These are phyloP conservation scores for Xyrauchen texanus DNA, from an alignment of 2,113 vertebrate genomes.

Conservation along the genomic window DNA sequence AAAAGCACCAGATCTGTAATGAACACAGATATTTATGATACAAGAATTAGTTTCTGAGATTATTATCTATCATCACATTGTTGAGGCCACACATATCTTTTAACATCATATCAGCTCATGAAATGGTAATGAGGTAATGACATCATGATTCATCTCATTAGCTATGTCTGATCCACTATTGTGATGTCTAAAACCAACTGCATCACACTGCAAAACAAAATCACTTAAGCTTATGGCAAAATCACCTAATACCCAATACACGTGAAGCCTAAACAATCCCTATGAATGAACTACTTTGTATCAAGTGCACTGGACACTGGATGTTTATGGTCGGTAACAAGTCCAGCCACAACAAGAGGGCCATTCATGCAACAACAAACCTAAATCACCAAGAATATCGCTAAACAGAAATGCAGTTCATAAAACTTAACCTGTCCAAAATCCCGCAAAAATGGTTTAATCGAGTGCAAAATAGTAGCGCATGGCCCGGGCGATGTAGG, in stretches of 20 bases:
- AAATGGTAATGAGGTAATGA: constrained; percentile 46
- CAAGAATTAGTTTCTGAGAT: neutral
- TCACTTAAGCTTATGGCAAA: neutral
- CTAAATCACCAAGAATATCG: neutral
- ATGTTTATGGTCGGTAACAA: neutral
- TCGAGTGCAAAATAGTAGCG: constrained; percentile 13
- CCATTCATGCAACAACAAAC: neutral
- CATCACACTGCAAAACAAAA: constrained; percentile 71
- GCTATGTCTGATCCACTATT: constrained; percentile 52
- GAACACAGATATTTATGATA: neutral
- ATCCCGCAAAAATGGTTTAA: neutral
- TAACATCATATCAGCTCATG: neutral
- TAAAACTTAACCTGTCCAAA: neutral
- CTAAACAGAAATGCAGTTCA: neutral
- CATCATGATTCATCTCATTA: constrained; percentile 52
- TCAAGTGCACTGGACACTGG: too few species aligned
- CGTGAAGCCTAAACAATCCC: too few species aligned
- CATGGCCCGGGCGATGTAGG: constrained; percentile 19
- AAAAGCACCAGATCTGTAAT: neutral
- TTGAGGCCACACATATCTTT: neutral
- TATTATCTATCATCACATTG: neutral
- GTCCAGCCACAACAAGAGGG: neutral
- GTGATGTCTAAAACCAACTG: constrained; percentile 62
- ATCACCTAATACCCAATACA: neutral
- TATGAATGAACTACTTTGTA: too few species aligned